Evolutionary conservation across 2,888 invertebrate genomes (phyloP).

Genomic region (Cynaeus angustus): DNA sequence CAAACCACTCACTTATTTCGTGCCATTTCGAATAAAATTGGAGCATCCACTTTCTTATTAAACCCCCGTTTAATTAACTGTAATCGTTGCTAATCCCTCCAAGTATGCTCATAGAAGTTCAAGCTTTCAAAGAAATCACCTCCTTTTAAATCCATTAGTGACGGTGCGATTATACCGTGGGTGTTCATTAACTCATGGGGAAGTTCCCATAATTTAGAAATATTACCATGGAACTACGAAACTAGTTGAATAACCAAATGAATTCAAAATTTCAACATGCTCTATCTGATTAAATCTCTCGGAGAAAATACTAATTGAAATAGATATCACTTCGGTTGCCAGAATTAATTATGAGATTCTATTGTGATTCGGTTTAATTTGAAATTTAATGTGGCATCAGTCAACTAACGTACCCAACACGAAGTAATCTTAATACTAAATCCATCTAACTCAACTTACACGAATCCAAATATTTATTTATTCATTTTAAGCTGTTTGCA

Average conservation of each 20-base stretch:
- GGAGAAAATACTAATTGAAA: too few species aligned
- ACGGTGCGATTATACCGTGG: neutral
- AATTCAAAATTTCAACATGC: too few species aligned
- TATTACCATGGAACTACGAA: neutral
- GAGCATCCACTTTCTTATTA: neutral
- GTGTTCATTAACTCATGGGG: neutral
- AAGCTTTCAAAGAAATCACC: neutral
- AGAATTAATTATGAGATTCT: too few species aligned
- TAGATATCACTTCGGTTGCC: too few species aligned
- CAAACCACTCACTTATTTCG: neutral
- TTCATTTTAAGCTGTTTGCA: slow-evolving; percentile 3
- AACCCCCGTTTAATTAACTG: slow-evolving; percentile 12
- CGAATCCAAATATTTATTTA: neutral
- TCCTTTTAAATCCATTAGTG: too few species aligned
- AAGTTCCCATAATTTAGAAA: neutral
- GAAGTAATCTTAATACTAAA: too few species aligned
- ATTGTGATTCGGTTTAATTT: too few species aligned
- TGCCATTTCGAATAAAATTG: neutral
- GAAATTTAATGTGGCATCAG: too few species aligned
- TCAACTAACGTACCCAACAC: too few species aligned
- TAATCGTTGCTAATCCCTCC: too few species aligned
- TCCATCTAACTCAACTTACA: neutral
- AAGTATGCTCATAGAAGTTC: neutral
- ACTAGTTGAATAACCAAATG: too few species aligned
- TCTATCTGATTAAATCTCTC: too few species aligned